Percentiles rank a stretch among this genome's conserved stretches.
phyloP scores from a whole-genome alignment of 2,797 vertebrate species.

The Nasua narica region DNA sequence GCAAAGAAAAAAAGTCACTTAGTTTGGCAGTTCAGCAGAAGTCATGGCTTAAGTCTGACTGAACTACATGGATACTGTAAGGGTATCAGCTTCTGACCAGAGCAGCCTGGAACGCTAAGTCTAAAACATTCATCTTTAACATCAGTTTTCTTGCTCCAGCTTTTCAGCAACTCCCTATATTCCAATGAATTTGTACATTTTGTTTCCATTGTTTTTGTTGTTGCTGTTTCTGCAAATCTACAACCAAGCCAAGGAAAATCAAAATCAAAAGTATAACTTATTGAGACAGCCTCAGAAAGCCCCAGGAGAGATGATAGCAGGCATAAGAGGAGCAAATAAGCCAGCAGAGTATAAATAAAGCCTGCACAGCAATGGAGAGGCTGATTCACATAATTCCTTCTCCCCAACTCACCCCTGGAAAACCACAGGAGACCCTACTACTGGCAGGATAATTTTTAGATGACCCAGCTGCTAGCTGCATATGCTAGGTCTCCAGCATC shows the following conservation, averaged over 20 bases:
- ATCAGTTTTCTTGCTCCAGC: not conserved
- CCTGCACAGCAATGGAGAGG: constrained; percentile 61
- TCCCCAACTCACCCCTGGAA: not conserved
- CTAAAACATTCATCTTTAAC: not conserved
- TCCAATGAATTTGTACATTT: not conserved
- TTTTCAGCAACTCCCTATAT: not conserved
- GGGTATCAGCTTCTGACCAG: not conserved
- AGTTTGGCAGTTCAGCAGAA: not conserved
- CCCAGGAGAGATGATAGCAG: constrained; percentile 70
- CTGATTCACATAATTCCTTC: not conserved
- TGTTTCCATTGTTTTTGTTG: not conserved
- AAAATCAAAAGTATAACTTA: constrained; percentile 68
- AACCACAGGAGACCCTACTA: not conserved
- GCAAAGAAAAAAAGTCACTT: not conserved
- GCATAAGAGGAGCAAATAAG: constrained; percentile 74
- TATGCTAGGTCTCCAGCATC: not conserved
- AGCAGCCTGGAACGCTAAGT: not conserved
- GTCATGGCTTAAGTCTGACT: not conserved
- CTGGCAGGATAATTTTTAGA: not conserved
- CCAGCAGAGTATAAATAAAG: constrained; percentile 73
- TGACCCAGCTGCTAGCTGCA: not conserved
- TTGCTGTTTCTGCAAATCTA: constrained; percentile 58
- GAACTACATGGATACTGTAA: not conserved
- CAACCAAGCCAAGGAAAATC: constrained; percentile 67
- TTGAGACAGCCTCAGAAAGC: constrained; percentile 75